Percentiles rank a stretch among this genome's conserved stretches.
These are phyloP conservation scores for Coptodon rendalli DNA, from an alignment of 2,113 vertebrate species.

Conservation along the genomic window DNA sequence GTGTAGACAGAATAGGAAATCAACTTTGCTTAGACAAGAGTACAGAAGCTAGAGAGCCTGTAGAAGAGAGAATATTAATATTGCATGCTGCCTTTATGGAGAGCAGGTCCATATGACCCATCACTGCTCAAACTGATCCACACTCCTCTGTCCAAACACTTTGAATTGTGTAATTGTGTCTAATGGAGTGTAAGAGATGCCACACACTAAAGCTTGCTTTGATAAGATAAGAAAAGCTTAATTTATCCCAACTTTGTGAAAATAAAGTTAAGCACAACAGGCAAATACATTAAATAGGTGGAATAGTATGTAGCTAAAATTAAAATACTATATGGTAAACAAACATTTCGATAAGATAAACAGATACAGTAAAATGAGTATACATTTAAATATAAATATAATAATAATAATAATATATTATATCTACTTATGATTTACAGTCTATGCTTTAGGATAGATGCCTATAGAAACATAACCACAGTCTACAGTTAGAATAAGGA, in stretches of 20 bases:
- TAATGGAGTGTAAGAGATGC: not conserved
- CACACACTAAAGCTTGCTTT: not conserved
- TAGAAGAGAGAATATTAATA: conserved; percentile 24
- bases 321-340: not conserved
- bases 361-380: not conserved
- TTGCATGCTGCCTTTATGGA: conserved; percentile 11
- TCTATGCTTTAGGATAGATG: not conserved
- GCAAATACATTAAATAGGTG: not conserved
- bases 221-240: not conserved
- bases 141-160: not conserved
- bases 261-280: not conserved
- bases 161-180: not conserved
- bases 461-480: not conserved
- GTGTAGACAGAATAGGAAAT: not conserved
- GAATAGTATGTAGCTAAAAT: not conserved
- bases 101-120: not conserved
- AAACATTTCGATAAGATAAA: not conserved
- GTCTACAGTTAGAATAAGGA: not conserved
- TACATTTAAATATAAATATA: not conserved
- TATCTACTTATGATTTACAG: not conserved
- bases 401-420: not conserved
- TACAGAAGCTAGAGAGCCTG: not conserved
- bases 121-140: not conserved
- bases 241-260: not conserved
- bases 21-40: not conserved